These are phyloP conservation scores for Podilymbus podiceps DNA, from an alignment of 2,113 vertebrate species.

Conservation along the genomic window DNA sequence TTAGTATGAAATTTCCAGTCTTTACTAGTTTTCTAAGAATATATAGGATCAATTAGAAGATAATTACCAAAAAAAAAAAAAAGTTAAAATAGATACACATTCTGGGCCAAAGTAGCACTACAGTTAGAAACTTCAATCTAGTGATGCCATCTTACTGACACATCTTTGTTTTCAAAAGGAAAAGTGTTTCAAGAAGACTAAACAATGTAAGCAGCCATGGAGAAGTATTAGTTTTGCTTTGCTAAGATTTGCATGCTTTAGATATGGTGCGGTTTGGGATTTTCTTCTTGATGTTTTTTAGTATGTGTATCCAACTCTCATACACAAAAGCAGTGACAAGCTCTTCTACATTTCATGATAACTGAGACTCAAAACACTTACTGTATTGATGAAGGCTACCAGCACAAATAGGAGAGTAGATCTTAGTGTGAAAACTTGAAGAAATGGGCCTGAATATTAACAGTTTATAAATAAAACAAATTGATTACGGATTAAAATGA, in stretches of 20 bases:
- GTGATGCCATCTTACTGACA: neutral
- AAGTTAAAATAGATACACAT: neutral
- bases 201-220: neutral
- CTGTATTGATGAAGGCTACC: neutral
- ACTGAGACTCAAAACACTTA: neutral
- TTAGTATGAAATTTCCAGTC: neutral
- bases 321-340: neutral
- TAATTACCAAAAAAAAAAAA: neutral
- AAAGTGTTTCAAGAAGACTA: neutral
- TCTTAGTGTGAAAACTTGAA: neutral
- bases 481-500: neutral
- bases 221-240: neutral
- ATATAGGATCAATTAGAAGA: neutral
- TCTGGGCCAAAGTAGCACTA: neutral
- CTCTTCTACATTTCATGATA: neutral
- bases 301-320: fast-evolving
- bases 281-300: neutral
- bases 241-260: neutral
- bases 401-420: neutral
- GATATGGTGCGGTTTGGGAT: neutral
- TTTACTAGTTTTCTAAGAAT: neutral
- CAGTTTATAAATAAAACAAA: neutral
- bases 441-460: neutral
- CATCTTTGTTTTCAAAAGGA: neutral
- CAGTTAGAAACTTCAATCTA: neutral